Conservation (phyloP, 2,888 invertebrate genomes). For the Mythimna loreyi region DNA sequence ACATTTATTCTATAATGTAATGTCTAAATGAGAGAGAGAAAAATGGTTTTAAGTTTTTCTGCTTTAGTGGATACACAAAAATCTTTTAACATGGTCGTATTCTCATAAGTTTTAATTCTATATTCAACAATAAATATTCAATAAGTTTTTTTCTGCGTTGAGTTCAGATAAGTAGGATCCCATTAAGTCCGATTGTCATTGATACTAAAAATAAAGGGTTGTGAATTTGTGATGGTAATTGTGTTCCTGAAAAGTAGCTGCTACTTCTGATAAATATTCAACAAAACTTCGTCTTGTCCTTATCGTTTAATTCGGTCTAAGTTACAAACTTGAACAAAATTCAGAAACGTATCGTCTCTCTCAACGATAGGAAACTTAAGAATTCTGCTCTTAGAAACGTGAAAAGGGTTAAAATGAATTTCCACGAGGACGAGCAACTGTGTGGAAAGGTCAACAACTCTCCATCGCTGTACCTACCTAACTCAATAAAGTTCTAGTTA, state of each 20-base stretch:
- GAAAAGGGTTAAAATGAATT: conserved; percentile 32
- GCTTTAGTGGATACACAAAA: background rate
- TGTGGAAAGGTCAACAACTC: conserved; percentile 42
- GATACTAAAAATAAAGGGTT: background rate
- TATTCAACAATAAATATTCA: background rate
- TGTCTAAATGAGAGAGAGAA: too few species aligned
- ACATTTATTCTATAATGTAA: too few species aligned
- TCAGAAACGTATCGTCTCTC: conserved; percentile 22
- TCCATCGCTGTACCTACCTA: conserved; percentile 21
- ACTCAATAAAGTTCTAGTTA: conserved; percentile 25
- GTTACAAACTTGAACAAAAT: conserved; percentile 32
- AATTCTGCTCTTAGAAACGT: conserved; percentile 30
- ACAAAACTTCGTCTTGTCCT: conserved; percentile 6
- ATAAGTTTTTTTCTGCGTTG: background rate
- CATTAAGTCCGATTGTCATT: background rate
- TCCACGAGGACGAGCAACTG: conserved; percentile 20
- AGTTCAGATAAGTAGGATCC: background rate
- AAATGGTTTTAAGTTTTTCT: background rate
- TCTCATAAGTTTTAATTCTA: background rate
- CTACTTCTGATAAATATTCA: conserved; percentile 6
- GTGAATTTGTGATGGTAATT: background rate
- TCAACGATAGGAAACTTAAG: conserved; percentile 43
- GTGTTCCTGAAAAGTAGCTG: background rate
- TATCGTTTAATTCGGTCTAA: conserved; percentile 31
- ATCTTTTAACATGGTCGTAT: background rate